A percentile compares a stretch with the other conserved stretches of the same genome.
Evolutionary conservation across 2,888 invertebrate genomes (phyloP).

Genomic region (Agriopis aurantiaria): DNA sequence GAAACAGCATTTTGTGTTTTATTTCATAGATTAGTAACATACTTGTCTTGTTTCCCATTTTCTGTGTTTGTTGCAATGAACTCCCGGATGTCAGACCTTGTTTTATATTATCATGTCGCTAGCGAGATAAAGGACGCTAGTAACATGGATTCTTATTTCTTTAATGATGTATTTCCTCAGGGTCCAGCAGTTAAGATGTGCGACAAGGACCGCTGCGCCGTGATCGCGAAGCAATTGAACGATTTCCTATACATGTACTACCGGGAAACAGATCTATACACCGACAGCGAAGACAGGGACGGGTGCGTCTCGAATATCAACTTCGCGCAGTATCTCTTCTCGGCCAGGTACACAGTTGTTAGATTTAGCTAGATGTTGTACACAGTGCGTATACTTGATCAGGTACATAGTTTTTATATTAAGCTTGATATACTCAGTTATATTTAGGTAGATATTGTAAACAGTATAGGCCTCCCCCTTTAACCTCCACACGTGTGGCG

Average conservation of each 20-base stretch:
- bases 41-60: too few species aligned
- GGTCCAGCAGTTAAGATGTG: slow-evolving; percentile 90
- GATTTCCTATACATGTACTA: slow-evolving; percentile 95
- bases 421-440: too few species aligned
- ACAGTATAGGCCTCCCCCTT: too few species aligned
- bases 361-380: neutral
- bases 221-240: slow-evolving; percentile 93
- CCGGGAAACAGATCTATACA: slow-evolving; percentile 92
- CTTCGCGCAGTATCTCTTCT: slow-evolving; percentile 81
- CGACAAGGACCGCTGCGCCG: slow-evolving; percentile 93
- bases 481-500: too few species aligned
- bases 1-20: too few species aligned
- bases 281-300: slow-evolving; percentile 89
- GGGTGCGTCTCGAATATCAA: slow-evolving; percentile 81
- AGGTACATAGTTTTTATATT: too few species aligned
- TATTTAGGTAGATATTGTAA: neutral
- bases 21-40: too few species aligned
- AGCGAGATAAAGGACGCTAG: too few species aligned
- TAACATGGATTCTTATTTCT: too few species aligned
- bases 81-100: too few species aligned
- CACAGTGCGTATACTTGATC: neutral
- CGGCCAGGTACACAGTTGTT: slow-evolving; percentile 36
- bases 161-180: slow-evolving; percentile 64
- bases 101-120: too few species aligned
- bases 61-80: too few species aligned